phyloP scores from a whole-genome alignment of 2,113 vertebrate species.

The Seriola quinqueradiata region DNA sequence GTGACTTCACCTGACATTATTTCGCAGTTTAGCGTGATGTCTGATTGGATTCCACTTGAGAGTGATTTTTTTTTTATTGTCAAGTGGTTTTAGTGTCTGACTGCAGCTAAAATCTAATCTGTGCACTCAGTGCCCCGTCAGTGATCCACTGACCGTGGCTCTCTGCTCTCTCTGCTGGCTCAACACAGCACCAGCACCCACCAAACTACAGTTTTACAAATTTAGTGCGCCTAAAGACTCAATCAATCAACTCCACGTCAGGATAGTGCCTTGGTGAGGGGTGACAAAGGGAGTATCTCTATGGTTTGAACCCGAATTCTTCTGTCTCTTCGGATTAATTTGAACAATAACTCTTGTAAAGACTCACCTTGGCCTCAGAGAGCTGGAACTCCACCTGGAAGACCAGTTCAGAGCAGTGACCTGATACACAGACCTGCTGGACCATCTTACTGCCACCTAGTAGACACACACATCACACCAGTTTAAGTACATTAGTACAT shows the following conservation, averaged over 20 bases:
- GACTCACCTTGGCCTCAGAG: conserved; percentile 87
- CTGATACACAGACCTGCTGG: conserved; percentile 82
- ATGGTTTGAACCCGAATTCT: background rate
- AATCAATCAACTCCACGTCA: no score
- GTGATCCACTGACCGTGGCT: background rate
- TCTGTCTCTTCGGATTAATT: background rate
- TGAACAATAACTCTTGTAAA: background rate
- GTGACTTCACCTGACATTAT: background rate
- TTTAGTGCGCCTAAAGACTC: no score
- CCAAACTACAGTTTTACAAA: no score
- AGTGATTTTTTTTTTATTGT: background rate
- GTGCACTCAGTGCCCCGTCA: no score
- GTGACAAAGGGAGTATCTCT: no score
- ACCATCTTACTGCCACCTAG: conserved; percentile 46
- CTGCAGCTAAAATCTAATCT: conserved; percentile 3
- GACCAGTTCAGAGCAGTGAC: conserved; percentile 82
- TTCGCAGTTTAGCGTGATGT: background rate
- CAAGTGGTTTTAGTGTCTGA: background rate
- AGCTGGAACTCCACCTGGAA: conserved; percentile 92
- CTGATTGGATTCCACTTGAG: background rate
- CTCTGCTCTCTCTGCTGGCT: conserved; percentile 60
- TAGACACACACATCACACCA: conserved; percentile 23
- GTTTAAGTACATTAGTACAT: background rate
- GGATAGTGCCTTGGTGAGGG: no score
- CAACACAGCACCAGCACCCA: background rate